These are phyloP conservation scores for Lutjanus campechanus DNA, from an alignment of 2,797 vertebrate genomes.

Conservation along the genomic window DNA sequence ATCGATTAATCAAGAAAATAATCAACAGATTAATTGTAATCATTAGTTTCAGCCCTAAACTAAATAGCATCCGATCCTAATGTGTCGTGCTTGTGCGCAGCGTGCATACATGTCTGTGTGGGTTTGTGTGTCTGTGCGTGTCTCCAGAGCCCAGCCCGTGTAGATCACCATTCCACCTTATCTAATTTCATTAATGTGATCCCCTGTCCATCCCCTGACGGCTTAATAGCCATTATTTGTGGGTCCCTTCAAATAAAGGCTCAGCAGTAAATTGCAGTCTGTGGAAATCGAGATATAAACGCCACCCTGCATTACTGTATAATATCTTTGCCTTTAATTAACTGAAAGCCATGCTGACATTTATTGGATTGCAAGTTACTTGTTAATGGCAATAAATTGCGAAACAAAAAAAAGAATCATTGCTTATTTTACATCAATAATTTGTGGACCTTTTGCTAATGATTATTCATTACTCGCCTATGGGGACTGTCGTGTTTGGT, in stretches of 20 bases:
- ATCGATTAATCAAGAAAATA: too few species aligned
- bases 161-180: slow-evolving; percentile 91
- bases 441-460: slow-evolving; percentile 87
- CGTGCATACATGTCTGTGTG: slow-evolving; percentile 34
- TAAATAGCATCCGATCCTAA: slow-evolving; percentile 52
- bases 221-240: slow-evolving; percentile 99
- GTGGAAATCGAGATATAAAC: slow-evolving; percentile 98
- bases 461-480: slow-evolving; percentile 86
- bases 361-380: slow-evolving; percentile 98
- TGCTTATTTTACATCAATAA: slow-evolving; percentile 91
- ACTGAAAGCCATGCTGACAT: slow-evolving; percentile 98
- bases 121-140: slow-evolving; percentile 47
- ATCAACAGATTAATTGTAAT: too few species aligned
- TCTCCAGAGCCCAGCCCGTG: slow-evolving; percentile 79
- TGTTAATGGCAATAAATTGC: slow-evolving; percentile 95
- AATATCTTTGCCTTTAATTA: slow-evolving; percentile 99
- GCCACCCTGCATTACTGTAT: slow-evolving; percentile 96
- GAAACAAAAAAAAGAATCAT: slow-evolving; percentile 90
- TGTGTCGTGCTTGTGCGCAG: slow-evolving; percentile 48
- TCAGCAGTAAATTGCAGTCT: slow-evolving; percentile 93
- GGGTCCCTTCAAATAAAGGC: slow-evolving; percentile 97
- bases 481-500: slow-evolving; percentile 82
- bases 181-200: slow-evolving; percentile 99
- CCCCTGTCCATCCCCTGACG: slow-evolving; percentile 94
- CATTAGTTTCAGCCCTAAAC: too few species aligned